A percentile compares a stretch with the other conserved stretches of the same genome.
These are phyloP conservation scores for Pristionchus mayeri DNA, from an alignment of 2,888 invertebrate genomes.

Conservation along the genomic window DNA sequence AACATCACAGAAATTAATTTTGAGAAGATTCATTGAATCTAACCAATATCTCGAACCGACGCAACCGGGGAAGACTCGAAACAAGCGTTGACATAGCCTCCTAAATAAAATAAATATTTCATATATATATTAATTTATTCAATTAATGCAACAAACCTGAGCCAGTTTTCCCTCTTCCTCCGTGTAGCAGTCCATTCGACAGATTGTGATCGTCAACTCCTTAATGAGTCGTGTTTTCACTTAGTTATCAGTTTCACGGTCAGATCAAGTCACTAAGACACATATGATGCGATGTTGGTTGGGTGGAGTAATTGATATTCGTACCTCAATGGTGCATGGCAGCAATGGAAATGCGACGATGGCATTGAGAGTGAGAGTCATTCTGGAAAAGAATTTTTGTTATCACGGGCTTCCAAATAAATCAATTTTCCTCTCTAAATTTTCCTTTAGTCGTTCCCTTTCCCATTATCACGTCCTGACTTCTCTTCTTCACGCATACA, in stretches of 20 bases:
- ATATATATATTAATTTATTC: not conserved
- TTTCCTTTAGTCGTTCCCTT: no score
- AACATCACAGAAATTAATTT: not conserved
- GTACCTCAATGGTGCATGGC: constrained; percentile 29
- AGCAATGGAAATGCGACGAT: constrained; percentile 35
- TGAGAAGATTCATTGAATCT: not conserved
- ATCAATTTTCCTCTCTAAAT: not conserved
- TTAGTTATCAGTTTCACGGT: no score
- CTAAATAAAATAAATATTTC: not conserved
- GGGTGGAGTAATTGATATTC: not conserved
- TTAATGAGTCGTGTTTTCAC: not conserved
- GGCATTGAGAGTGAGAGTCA: constrained; percentile 30
- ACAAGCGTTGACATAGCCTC: constrained; percentile 22
- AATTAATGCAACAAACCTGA: not conserved
- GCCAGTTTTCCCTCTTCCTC: constrained; percentile 42
- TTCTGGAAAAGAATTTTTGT: not conserved
- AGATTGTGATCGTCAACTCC: constrained; percentile 34
- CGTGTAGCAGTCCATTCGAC: constrained; percentile 41
- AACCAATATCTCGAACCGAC: constrained; percentile 38
- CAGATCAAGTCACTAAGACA: no score
- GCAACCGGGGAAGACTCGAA: not conserved
- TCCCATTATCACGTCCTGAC: not conserved
- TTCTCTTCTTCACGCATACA: no score
- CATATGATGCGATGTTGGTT: no score
- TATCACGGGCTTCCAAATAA: not conserved